Evolutionary conservation across 2,113 vertebrate species (phyloP).

Genomic region (Rhinoptilus africanus): DNA sequence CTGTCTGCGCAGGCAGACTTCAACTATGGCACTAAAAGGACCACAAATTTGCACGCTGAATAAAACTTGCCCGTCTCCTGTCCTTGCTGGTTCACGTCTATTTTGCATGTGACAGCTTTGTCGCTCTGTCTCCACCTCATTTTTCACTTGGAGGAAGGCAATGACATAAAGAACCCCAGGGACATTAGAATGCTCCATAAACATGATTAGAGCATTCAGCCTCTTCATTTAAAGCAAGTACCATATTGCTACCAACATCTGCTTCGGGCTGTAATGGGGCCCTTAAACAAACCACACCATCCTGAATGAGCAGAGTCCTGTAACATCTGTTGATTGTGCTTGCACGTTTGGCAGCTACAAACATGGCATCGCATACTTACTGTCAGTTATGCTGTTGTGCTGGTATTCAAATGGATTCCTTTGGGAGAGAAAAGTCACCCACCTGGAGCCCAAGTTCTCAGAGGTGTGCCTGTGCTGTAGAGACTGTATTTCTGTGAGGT

Average conservation of each 20-base stretch:
- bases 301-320: neutral
- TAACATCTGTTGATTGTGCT: neutral
- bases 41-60: neutral
- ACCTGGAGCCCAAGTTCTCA: neutral
- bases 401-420: neutral
- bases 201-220: conserved; percentile 30
- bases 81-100: neutral
- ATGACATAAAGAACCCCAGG: neutral
- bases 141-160: conserved; percentile 22
- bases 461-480: neutral
- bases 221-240: conserved; percentile 40
- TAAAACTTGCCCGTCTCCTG: neutral
- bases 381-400: neutral
- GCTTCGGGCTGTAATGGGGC: neutral
- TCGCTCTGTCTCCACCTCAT: neutral
- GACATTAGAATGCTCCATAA: conserved; percentile 27
- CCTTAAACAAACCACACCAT: conserved; percentile 9
- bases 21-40: neutral
- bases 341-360: neutral
- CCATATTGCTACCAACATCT: conserved; percentile 30
- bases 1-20: neutral
- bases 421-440: neutral
- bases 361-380: neutral
- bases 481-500: neutral
- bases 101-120: neutral